Evolutionary conservation across 1,140 invertebrate species (phyloP), one percentile per base, ranked within the genome.

Genomic region (Drosophila navojoa): DNA sequence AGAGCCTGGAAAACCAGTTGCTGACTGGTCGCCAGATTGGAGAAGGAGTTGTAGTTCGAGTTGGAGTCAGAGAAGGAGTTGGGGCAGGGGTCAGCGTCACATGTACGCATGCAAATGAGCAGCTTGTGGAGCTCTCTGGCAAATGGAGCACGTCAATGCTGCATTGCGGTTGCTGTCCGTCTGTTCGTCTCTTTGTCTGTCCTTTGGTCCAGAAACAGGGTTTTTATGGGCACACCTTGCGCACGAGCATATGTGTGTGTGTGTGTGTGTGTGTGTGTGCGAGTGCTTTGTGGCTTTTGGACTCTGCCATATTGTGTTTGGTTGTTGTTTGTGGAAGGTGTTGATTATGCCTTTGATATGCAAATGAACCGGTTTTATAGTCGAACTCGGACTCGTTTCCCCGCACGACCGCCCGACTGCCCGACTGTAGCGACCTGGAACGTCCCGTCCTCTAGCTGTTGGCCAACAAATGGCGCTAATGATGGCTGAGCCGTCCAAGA

Each of bases 261-360:
- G 19, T 19, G 19, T 42, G 44, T 27, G 25, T 45, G 25, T 45
- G 52, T 32, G 42, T 59, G 7, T 54, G n/a, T 40, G 54, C 54
- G 29, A 60, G 60, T 57, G 52, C 38, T 38, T 38, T 52, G 75
- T 63, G 68, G 55, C 60, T 71, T 71, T 71, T 42, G 72, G 76
- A 81, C 62, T 44, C 71, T 68, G 76, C 47, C 44, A 57, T 61
- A 64, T 38, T 71, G 61, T 67, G 19, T 72, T 44, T 72, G 63
- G 15, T 57, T 61, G 15, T 57, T 61, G 71, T 84, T 84, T 70
- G 76, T 70, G 76, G 58, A 89, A 89, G 79, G 84, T 89, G 84
- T 80, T 89, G 84, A 89, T 89, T 89, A 89, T 84, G 84, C 84
- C 80, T 89, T 89, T 89, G 84, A 89, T 89, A 89, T 89, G 84